Evolutionary conservation across 2,888 invertebrate genomes (phyloP), one percentile per base, ranked within the genome.

Genomic region (Drosophila yooni): DNA sequence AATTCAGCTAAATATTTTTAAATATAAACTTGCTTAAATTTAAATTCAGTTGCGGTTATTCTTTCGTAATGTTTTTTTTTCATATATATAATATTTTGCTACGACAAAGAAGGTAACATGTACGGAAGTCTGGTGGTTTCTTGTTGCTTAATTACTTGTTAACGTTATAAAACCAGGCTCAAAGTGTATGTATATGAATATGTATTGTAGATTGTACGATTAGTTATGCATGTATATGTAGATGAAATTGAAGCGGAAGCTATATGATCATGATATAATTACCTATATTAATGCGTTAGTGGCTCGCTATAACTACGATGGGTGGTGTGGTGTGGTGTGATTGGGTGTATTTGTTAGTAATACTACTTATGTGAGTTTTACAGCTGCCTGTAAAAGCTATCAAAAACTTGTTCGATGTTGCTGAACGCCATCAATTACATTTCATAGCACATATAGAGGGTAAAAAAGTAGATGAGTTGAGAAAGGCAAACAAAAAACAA

Each of bases 71-170:
- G 56, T 50, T 25, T 27, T 15, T 29, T 11, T 56, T 50, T 36
- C 36, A 36, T 38, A 29, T 58, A 59, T 52, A 40, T 68, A 73
- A 59, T 64, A 43, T 63, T 79, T 58, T 46, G 70, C 74, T 78
- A 70, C 65, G 70, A 64, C 59, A 77, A 64, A 70, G 46, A 88
- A 87, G 87, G 87, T 87, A 87, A 88, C 90, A 90, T 76, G 87
- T 88, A 78, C 80, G 87, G 87, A 90, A 90, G 89, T 88, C 83
- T 89, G 87, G 87, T 87, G 87, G 87, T 87, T 82, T 80, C 74
- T 77, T 77, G 87, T 90, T 87, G 79, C 88, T 74, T 66, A 64
- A 62, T 64, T 76, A 61, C 54, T 68, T 68, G 66, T 88, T 71
- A 65, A 74, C 40, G 60, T 70, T 68, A 50, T 52, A 70, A 83